A percentile compares a stretch with the other conserved stretches of the same genome.
Conservation (phyloP, 2,888 invertebrate species). For the Xylophagus ater region DNA sequence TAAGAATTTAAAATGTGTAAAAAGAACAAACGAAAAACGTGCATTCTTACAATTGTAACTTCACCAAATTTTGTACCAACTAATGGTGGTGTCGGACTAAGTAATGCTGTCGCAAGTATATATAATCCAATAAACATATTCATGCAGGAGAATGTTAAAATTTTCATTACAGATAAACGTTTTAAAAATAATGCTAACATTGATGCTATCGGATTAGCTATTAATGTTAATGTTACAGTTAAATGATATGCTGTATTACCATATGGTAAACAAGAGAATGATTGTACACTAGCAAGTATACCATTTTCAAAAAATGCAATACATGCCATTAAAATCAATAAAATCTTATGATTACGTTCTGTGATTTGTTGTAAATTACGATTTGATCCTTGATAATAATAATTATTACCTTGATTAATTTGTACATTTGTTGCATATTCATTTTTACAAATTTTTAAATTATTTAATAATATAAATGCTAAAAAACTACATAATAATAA, state of each 20-base stretch:
- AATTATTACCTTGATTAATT: conserved; percentile 9
- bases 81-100: conserved; percentile 57
- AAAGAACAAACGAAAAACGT: not conserved
- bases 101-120: conserved; percentile 51
- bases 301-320: conserved; percentile 58
- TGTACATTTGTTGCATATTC: conserved; percentile 12
- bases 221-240: conserved; percentile 54
- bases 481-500: conserved; percentile 47
- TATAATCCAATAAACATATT: conserved; percentile 46
- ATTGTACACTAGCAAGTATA: conserved; percentile 58
- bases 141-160: conserved; percentile 37
- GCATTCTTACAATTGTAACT: conserved; percentile 47
- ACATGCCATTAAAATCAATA: conserved; percentile 31
- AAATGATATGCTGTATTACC: conserved; percentile 60
- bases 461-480: conserved; percentile 46
- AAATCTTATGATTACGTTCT: not conserved
- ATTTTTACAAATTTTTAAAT: conserved; percentile 12
- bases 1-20: too few relatives aligned
- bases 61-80: conserved; percentile 43
- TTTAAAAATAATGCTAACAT: conserved; percentile 45
- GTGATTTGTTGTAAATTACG: too few relatives aligned
- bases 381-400: conserved; percentile 4
- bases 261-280: conserved; percentile 64
- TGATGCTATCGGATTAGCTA: conserved; percentile 62
- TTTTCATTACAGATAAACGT: conserved; percentile 35